phyloP scores from a whole-genome alignment of 2,888 invertebrate genomes.

The Netelia inedita region DNA sequence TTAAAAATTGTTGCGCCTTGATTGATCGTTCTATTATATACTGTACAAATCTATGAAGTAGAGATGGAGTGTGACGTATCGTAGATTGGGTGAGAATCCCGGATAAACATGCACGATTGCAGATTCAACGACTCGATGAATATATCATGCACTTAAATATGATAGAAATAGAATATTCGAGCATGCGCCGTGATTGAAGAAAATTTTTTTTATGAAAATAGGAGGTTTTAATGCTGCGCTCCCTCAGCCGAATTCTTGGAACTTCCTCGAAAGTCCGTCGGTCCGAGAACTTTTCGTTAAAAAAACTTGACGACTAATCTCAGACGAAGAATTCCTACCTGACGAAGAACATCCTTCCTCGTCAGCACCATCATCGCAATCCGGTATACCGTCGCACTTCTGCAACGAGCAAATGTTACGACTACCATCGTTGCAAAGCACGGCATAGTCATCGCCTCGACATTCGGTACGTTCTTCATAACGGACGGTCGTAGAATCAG shows the following conservation, averaged over 20 bases:
- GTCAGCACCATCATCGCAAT: slow-evolving; percentile 90
- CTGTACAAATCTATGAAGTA: background rate
- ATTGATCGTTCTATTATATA: background rate
- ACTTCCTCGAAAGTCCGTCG: background rate
- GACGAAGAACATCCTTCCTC: slow-evolving; percentile 87
- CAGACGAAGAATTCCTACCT: slow-evolving; percentile 70
- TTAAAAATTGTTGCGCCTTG: background rate
- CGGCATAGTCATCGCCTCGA: slow-evolving; percentile 86
- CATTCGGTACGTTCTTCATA: slow-evolving; percentile 78
- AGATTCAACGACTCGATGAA: background rate
- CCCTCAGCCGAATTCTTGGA: no score
- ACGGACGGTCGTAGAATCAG: background rate
- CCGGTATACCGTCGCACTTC: slow-evolving; percentile 88
- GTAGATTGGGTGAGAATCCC: background rate
- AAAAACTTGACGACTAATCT: background rate
- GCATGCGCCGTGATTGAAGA: background rate
- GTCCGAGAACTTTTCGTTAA: background rate
- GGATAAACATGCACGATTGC: background rate
- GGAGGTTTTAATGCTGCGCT: no score
- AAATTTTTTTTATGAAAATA: background rate
- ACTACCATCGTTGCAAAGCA: slow-evolving; percentile 86
- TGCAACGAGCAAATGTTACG: slow-evolving; percentile 87
- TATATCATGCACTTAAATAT: background rate
- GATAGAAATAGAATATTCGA: background rate
- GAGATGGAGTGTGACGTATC: no score